These are phyloP conservation scores for Marasmarcha lunaedactyla DNA, from an alignment of 2,888 invertebrate genomes.

Conservation along the genomic window DNA sequence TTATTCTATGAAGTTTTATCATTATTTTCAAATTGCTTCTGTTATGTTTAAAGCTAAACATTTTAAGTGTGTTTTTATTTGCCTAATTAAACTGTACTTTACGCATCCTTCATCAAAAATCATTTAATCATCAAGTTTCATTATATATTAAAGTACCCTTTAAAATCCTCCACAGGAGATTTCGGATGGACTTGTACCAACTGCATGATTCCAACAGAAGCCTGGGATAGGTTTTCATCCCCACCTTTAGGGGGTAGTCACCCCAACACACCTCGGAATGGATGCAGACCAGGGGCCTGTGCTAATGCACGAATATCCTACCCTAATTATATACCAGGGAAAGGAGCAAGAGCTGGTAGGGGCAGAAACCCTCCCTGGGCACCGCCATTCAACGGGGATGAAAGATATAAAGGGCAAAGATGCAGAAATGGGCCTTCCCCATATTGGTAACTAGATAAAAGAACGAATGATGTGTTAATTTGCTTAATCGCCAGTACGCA, in stretches of 20 bases:
- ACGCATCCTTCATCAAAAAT: too few species aligned
- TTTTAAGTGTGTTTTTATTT: too few species aligned
- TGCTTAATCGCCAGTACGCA: background rate
- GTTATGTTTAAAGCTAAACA: too few species aligned
- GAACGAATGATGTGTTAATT: background rate
- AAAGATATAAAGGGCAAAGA: slow-evolving; percentile 48
- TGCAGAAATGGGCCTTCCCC: slow-evolving; percentile 47
- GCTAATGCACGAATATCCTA: slow-evolving; percentile 30
- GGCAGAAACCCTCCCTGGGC: slow-evolving; percentile 54
- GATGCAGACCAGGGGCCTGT: slow-evolving; percentile 48
- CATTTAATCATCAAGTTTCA: too few species aligned
- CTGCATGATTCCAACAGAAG: slow-evolving; percentile 37
- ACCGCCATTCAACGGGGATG: slow-evolving; percentile 38
- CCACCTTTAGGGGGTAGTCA: slow-evolving; percentile 37
- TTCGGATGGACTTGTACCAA: slow-evolving; percentile 41
- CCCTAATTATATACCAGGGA: slow-evolving; percentile 35
- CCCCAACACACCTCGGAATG: slow-evolving; percentile 44
- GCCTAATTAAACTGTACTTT: too few species aligned
- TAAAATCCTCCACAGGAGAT: slow-evolving; percentile 33
- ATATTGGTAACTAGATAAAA: slow-evolving; percentile 38
- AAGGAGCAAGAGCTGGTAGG: slow-evolving; percentile 31
- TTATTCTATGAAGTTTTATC: too few species aligned
- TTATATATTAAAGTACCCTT: too few species aligned
- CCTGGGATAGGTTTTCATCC: slow-evolving; percentile 42
- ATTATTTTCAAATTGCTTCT: too few species aligned